These are phyloP conservation scores for Leucania comma DNA, from an alignment of 2,888 invertebrate species.

Conservation along the genomic window DNA sequence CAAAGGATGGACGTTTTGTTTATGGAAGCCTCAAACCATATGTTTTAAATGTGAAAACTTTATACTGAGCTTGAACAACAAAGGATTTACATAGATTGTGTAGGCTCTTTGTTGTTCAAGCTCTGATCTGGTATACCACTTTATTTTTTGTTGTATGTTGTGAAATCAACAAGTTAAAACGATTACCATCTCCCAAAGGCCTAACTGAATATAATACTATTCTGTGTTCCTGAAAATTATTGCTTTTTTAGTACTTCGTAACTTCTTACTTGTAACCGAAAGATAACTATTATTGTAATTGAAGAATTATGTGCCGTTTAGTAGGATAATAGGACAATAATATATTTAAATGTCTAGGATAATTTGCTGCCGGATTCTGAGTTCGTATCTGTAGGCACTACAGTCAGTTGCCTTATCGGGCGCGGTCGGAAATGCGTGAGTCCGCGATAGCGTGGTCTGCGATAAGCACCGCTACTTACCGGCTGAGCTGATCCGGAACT, in stretches of 20 bases:
- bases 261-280: slow-evolving; percentile 1
- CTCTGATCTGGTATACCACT: not conserved
- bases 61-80: too few relatives aligned
- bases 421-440: slow-evolving; percentile 91
- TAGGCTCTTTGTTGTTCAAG: slow-evolving; percentile 5
- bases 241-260: not conserved
- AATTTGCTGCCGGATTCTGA: slow-evolving; percentile 67
- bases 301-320: not conserved
- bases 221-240: slow-evolving; percentile 4
- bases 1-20: slow-evolving; percentile 13
- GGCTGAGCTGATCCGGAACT: slow-evolving; percentile 90
- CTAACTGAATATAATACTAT: slow-evolving; percentile 5
- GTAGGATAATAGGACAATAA: slow-evolving; percentile 7
- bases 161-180: slow-evolving; percentile 46
- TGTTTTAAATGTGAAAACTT: not conserved
- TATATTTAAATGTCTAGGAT: slow-evolving; percentile 32
- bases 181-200: not conserved
- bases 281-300: not conserved
- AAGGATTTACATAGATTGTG: not conserved
- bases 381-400: slow-evolving; percentile 76
- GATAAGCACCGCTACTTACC: slow-evolving; percentile 90
- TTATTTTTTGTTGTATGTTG: slow-evolving; percentile 9
- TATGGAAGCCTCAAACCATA: slow-evolving; percentile 4
- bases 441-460: slow-evolving; percentile 88
- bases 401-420: slow-evolving; percentile 85